Conservation (phyloP, 2,797 vertebrate species). For the Dallia pectoralis region DNA sequence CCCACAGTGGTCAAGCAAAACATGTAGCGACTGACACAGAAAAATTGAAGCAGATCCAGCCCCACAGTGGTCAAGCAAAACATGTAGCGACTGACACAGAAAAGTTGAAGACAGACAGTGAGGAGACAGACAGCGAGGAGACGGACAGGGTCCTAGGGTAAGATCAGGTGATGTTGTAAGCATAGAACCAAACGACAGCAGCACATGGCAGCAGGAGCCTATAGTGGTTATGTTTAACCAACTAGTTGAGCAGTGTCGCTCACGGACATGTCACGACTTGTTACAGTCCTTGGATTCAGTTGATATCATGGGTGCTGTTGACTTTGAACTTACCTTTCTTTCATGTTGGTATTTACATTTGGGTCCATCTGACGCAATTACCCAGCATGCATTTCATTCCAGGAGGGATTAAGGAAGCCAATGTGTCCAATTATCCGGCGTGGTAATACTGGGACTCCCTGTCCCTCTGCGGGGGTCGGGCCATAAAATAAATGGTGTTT, state of each 20-base stretch:
- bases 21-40: neutral
- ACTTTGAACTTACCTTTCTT: constrained; percentile 48
- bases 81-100: neutral
- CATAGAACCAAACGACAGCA: constrained; percentile 46
- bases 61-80: neutral
- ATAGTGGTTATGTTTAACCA: constrained; percentile 43
- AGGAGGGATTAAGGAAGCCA: constrained; percentile 71
- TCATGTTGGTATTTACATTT: constrained; percentile 48
- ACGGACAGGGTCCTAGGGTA: constrained; percentile 44
- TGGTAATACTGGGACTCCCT: constrained; percentile 70
- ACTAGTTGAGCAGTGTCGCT: constrained; percentile 37
- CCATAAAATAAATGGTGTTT: constrained; percentile 72
- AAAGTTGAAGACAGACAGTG: neutral
- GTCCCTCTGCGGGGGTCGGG: constrained; percentile 62
- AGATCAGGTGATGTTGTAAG: constrained; percentile 21
- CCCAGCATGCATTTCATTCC: constrained; percentile 39
- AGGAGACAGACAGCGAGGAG: constrained; percentile 52
- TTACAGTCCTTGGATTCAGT: constrained; percentile 38
- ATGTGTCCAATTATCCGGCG: constrained; percentile 85
- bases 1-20: neutral
- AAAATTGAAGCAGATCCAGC: constrained; percentile 39
- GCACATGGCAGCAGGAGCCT: constrained; percentile 36
- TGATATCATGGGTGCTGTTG: constrained; percentile 40
- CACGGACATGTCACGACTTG: constrained; percentile 26
- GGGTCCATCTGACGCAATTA: constrained; percentile 55